Evolutionary conservation across 2,113 vertebrate genomes (phyloP).

Genomic region (Parus major): DNA sequence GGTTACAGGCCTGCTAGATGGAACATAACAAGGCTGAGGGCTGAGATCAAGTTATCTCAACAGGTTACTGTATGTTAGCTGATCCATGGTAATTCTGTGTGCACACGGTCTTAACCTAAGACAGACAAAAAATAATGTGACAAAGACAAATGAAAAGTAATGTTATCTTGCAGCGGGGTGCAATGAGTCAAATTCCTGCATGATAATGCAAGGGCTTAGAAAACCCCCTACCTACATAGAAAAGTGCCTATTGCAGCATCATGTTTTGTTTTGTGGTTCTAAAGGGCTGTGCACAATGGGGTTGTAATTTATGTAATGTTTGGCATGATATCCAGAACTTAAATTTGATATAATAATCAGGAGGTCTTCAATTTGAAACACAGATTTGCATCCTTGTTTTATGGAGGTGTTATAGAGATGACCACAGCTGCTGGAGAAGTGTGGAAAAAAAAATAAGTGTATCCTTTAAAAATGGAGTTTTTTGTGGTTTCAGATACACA

Average conservation of each 20-base stretch:
- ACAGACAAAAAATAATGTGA: background rate
- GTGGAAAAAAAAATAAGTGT: background rate
- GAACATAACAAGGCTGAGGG: background rate
- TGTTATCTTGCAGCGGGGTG: background rate
- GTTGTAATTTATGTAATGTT: background rate
- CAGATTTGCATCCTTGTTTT: background rate
- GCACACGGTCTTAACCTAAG: background rate
- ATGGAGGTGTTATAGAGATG: background rate
- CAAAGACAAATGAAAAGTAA: background rate
- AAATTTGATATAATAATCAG: background rate
- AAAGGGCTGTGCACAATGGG: background rate
- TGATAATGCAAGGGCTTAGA: background rate
- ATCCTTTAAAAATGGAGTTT: background rate
- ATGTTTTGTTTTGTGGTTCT: background rate
- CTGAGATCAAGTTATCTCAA: background rate
- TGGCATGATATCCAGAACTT: background rate
- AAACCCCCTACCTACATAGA: accelerated
- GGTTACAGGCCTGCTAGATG: background rate
- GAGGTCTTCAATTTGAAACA: background rate
- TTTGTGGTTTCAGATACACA: background rate
- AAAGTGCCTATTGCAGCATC: background rate
- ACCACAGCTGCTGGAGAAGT: background rate
- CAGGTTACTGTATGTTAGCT: background rate
- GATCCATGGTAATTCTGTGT: background rate
- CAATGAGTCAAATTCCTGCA: background rate